A percentile compares a stretch with the other conserved stretches of the same genome.
Conservation (phyloP, 37 sponge, comb jelly and placozoan genomes). For the Ianthella basta region DNA sequence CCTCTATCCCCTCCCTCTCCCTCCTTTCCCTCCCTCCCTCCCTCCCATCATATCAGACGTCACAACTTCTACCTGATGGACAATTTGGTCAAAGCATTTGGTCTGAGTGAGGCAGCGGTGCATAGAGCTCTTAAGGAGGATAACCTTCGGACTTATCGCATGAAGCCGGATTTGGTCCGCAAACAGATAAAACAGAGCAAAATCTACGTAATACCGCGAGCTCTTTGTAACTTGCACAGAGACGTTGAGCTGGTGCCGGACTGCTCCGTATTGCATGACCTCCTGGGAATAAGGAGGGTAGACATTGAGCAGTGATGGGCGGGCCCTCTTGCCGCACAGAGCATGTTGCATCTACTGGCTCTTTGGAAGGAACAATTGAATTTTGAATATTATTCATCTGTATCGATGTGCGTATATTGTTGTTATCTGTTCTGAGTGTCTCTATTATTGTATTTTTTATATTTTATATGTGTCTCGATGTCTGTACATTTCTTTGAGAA, state of each 20-base stretch:
- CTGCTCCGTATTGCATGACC: constrained; percentile 23
- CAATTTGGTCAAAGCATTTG: constrained; percentile 32
- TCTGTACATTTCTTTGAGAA: no score
- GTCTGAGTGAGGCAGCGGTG: constrained; percentile 35
- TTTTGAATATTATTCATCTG: no score
- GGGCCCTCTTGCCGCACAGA: no score
- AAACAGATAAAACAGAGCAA: constrained; percentile 38
- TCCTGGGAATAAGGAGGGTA: constrained; percentile 46
- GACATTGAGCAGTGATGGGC: constrained; percentile 52
- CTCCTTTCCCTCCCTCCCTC: background rate
- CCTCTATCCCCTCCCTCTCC: no score
- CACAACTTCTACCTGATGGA: constrained; percentile 77
- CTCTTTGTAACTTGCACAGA: background rate
- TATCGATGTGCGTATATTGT: no score
- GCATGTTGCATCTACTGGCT: no score
- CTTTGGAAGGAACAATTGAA: no score
- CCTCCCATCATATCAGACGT: constrained; percentile 20
- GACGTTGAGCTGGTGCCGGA: constrained; percentile 65
- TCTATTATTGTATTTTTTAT: no score
- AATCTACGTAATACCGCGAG: constrained; percentile 19
- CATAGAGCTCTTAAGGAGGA: background rate
- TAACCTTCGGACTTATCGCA: background rate
- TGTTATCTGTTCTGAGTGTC: no score
- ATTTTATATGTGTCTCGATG: no score
- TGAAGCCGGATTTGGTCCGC: constrained; percentile 39